Conservation (phyloP, 2,113 vertebrate species). For the Hymenochirus boettgeri region DNA sequence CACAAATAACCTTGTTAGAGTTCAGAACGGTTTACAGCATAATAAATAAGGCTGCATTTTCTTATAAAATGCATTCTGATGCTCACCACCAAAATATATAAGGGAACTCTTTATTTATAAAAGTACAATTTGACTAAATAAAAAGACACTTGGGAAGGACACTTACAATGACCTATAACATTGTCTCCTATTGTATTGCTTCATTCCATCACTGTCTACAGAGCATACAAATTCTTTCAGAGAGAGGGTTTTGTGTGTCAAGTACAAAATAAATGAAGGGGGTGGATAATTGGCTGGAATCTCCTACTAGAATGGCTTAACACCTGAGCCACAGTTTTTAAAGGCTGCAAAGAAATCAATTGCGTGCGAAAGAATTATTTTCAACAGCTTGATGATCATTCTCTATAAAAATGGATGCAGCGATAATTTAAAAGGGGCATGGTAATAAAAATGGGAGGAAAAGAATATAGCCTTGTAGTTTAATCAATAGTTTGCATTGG, state of each 20-base stretch:
- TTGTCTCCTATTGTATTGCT: background rate
- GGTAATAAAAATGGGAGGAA: slow-evolving; percentile 38
- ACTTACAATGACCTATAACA: slow-evolving; percentile 1
- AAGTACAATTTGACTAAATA: background rate
- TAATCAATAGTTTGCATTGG: slow-evolving; percentile 44
- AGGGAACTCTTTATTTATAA: too few species aligned
- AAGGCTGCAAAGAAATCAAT: slow-evolving; percentile 33
- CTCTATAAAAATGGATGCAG: slow-evolving; percentile 24
- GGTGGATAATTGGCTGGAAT: slow-evolving; percentile 35
- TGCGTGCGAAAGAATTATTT: slow-evolving; percentile 26
- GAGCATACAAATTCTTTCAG: slow-evolving; percentile 9
- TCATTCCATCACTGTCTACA: slow-evolving; percentile 37
- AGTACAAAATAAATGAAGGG: slow-evolving; percentile 4
- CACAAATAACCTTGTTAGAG: background rate
- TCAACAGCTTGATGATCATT: slow-evolving; percentile 29
- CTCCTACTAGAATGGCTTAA: slow-evolving; percentile 9
- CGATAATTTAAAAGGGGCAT: slow-evolving; percentile 16
- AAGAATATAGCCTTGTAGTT: slow-evolving; percentile 39
- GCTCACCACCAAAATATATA: too few species aligned
- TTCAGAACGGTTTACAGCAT: background rate
- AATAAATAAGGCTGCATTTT: background rate
- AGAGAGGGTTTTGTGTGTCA: slow-evolving; percentile 22
- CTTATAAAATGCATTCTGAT: too few species aligned
- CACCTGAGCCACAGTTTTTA: slow-evolving; percentile 29
- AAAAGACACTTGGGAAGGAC: background rate